A percentile compares a stretch with the other conserved stretches of the same genome.
phyloP scores from a whole-genome alignment of 2,113 vertebrate species.

The Amphiprion percula region DNA sequence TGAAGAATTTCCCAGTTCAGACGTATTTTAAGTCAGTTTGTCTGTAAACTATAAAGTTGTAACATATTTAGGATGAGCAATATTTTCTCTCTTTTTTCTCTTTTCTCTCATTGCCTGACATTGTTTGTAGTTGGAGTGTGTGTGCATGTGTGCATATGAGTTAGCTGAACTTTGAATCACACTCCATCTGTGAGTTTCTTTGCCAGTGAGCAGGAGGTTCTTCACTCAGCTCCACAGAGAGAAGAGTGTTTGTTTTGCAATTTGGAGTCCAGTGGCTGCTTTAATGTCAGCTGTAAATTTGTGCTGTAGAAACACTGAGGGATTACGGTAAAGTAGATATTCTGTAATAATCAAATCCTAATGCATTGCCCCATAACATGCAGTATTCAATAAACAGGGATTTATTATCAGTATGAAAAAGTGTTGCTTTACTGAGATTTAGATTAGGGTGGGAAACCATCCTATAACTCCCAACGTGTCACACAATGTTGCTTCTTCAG shows the following conservation, averaged over 20 bases:
- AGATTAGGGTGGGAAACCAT: too few species aligned
- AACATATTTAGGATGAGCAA: constrained; percentile 22
- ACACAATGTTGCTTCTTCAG: too few species aligned
- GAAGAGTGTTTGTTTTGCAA: neutral
- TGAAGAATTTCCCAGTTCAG: constrained; percentile 31
- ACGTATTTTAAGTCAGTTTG: constrained; percentile 26
- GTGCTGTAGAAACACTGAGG: neutral
- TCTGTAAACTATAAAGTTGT: constrained; percentile 9
- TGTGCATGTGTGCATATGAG: constrained; percentile 26
- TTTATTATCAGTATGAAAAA: too few species aligned
- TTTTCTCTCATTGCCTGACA: constrained; percentile 13
- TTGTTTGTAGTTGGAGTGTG: constrained; percentile 31
- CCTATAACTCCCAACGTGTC: too few species aligned
- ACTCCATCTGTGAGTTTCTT: constrained; percentile 52
- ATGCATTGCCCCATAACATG: too few species aligned
- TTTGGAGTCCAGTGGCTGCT: neutral
- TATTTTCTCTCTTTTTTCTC: neutral
- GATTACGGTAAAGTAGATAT: neutral
- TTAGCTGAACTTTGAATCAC: constrained; percentile 58
- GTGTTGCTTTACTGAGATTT: too few species aligned
- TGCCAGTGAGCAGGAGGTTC: constrained; percentile 8
- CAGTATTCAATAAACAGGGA: too few species aligned
- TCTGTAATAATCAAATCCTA: too few species aligned
- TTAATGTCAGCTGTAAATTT: neutral
- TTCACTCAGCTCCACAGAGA: neutral